Evolutionary conservation across 2,797 vertebrate species (phyloP).

Genomic region (Glossophaga mutica): DNA sequence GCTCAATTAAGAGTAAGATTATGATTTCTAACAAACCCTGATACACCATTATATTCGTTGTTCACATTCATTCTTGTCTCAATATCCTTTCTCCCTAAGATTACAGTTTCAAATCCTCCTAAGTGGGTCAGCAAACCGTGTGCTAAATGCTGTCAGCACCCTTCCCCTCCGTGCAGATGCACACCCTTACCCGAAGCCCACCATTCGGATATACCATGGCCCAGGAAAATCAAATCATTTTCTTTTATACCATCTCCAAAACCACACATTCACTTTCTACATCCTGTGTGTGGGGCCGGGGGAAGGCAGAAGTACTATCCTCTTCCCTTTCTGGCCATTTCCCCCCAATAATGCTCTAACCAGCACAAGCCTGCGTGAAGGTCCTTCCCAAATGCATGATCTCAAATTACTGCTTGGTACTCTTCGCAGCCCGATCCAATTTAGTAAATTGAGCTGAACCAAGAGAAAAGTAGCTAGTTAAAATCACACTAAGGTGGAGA

Average conservation of each 20-base stretch:
- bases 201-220: not conserved
- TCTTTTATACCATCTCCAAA: not conserved
- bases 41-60: not conserved
- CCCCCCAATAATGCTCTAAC: not conserved
- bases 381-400: not conserved
- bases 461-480: not conserved
- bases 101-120: not conserved
- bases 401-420: not conserved
- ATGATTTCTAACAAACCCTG: not conserved
- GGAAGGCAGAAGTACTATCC: not conserved
- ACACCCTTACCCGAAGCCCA: not conserved
- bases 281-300: not conserved
- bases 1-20: not conserved
- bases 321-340: not conserved
- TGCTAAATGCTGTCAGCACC: not conserved
- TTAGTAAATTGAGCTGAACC: slow-evolving; percentile 1
- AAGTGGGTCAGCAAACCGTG: not conserved
- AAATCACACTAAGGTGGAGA: not conserved
- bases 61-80: not conserved
- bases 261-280: not conserved
- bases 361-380: not conserved
- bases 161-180: not conserved
- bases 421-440: not conserved
- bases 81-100: not conserved
- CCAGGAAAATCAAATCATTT: not conserved